Conservation (phyloP, 2,888 invertebrate genomes). For the Drosophila neotestacea region DNA sequence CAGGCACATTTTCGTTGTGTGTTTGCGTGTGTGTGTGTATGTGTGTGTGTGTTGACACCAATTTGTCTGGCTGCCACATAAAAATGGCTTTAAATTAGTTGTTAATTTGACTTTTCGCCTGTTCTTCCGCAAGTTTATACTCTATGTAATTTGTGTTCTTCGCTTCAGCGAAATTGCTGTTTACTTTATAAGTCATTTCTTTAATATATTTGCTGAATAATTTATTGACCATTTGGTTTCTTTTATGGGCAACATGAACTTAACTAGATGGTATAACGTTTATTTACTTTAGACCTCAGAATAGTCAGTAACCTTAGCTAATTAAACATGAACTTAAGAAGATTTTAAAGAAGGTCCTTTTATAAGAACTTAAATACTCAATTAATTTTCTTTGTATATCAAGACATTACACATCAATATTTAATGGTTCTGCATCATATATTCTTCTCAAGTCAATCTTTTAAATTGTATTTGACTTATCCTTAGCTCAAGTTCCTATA, state of each 20-base stretch:
- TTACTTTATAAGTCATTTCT: constrained; percentile 15
- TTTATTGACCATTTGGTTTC: constrained; percentile 23
- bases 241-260: constrained; percentile 1
- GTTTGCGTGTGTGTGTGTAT: neutral
- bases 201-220: constrained; percentile 7
- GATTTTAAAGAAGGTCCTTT: neutral
- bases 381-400: neutral
- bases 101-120: constrained; percentile 61
- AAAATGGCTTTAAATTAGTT: constrained; percentile 74
- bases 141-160: constrained; percentile 12
- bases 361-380: too few species aligned
- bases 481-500: neutral
- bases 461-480: constrained; percentile 3
- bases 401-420: neutral
- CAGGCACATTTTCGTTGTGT: constrained; percentile 1
- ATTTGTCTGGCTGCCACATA: constrained; percentile 66
- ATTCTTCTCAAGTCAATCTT: neutral
- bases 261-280: neutral
- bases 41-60: constrained; percentile 21
- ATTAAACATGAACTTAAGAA: neutral
- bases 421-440: neutral
- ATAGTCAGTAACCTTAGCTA: neutral
- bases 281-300: neutral
- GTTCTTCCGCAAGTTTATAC: constrained; percentile 9
- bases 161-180: constrained; percentile 9